Evolutionary conservation across 2,113 vertebrate genomes (phyloP), one percentile per base, ranked within the genome.

Genomic region (Chaenogobius annularis): DNA sequence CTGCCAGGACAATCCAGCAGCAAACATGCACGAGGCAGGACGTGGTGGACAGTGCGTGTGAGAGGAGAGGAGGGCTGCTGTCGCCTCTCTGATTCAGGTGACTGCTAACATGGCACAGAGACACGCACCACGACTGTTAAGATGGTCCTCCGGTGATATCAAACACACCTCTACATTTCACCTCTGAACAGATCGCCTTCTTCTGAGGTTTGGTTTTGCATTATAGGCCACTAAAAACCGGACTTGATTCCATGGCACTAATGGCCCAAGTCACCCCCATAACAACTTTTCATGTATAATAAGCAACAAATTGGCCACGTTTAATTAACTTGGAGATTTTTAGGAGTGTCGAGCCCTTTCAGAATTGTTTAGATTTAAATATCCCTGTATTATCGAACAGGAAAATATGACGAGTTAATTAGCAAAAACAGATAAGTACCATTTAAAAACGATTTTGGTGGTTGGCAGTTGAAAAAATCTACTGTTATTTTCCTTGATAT

Each of bases 61-160:
- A 68, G 75, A 76, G 83, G 84, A 70, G 74, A 80, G 77, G 63
- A 23, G 84, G 65, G 83, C 55, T 44, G 63, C 89, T 89, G 91
- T 91, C 87, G 82, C 88, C 72, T 79, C 66, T 10, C 69, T 46
- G 86, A 88, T 90, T 89, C 88, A 86, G 84, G 87, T 90, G 92
- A 87, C 84, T 89, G 88, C 82, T 76, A 83, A 89, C 88, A 85
- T 68, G 78, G 72, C 65, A 69, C 78, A 73, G 80, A 82, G 82
- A 90, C 87, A 85, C 64, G 68, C 88, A 79, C 81, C 77, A n/a
- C 73, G 72, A 85, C 78, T 82, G 85, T 83, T 83, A 81, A 84
- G 72, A 58, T 31, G 66, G 73, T 77, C 79, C 84, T 78, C 74
- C 65, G 54, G 65, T 73, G 73, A 78, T 70, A 23, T 72, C 72